These are phyloP conservation scores for Diorhabda elongata DNA, from an alignment of 1,140 invertebrate genomes.

Conservation along the genomic window DNA sequence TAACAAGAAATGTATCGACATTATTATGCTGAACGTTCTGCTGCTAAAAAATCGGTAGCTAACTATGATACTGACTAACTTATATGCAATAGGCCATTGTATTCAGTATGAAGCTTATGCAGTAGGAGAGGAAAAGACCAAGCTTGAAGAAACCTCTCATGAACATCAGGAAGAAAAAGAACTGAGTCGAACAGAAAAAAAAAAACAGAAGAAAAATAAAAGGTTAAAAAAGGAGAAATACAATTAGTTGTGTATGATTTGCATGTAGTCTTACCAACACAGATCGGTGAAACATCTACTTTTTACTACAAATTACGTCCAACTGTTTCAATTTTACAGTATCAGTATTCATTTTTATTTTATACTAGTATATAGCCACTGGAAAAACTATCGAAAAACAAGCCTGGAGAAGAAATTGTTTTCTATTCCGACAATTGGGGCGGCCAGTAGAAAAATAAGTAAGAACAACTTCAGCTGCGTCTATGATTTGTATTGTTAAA, in stretches of 20 bases:
- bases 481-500: neutral
- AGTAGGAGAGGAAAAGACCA: slow-evolving; percentile 24
- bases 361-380: slow-evolving; percentile 41
- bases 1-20: slow-evolving; percentile 32
- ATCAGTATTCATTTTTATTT: neutral
- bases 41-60: slow-evolving; percentile 21
- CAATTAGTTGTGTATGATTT: slow-evolving; percentile 19
- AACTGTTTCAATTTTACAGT: slow-evolving; percentile 45
- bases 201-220: slow-evolving; percentile 28
- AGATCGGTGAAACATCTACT: slow-evolving; percentile 15
- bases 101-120: slow-evolving; percentile 41
- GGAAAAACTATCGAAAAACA: slow-evolving; percentile 33
- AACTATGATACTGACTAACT: slow-evolving; percentile 38
- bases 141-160: slow-evolving; percentile 15
- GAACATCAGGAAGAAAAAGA: slow-evolving; percentile 38
- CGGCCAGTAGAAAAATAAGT: slow-evolving; percentile 46
- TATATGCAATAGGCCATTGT: slow-evolving; percentile 45
- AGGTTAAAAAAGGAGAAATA: slow-evolving; percentile 17
- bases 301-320: slow-evolving; percentile 33
- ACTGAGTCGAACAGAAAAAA: slow-evolving; percentile 2
- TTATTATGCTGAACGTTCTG: slow-evolving; percentile 9
- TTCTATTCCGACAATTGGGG: slow-evolving; percentile 46
- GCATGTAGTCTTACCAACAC: slow-evolving; percentile 18
- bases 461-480: slow-evolving; percentile 21
- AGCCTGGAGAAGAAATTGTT: slow-evolving; percentile 32